phyloP scores from a whole-genome alignment of 1,140 invertebrate genomes.

The Cotesia typhae region DNA sequence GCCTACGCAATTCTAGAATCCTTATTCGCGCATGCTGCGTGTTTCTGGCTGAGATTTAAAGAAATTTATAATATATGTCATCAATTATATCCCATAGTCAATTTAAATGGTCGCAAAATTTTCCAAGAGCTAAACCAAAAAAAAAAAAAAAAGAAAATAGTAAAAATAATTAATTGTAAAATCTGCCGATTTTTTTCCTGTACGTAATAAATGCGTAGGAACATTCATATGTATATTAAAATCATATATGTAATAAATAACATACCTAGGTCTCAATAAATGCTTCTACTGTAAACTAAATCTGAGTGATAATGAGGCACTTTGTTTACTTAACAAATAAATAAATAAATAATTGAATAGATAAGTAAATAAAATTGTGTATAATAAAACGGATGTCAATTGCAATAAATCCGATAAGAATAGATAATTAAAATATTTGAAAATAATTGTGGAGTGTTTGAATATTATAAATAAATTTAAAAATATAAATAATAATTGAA shows the following conservation, averaged over 20 bases:
- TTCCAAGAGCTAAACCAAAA: conserved; percentile 16
- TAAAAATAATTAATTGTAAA: neutral
- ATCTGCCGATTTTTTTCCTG: neutral
- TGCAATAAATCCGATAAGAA: conserved; percentile 51
- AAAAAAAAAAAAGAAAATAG: neutral
- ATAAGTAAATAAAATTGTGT: conserved; percentile 1
- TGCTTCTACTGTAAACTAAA: no score
- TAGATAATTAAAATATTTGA: conserved; percentile 39
- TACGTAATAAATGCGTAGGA: no score
- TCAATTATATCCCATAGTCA: neutral
- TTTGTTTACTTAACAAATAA: conserved; percentile 20
- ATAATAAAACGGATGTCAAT: conserved; percentile 57
- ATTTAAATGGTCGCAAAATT: conserved; percentile 14
- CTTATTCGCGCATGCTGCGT: conserved; percentile 19
- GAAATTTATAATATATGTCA: neutral
- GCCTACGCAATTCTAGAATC: conserved; percentile 53
- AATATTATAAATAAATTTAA: conserved; percentile 24
- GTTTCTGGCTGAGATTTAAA: conserved; percentile 29
- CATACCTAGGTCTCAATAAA: no score
- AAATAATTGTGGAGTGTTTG: conserved; percentile 15
- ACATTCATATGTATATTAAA: no score
- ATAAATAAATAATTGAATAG: neutral
- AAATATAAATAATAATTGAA: conserved; percentile 2
- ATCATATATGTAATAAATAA: no score
- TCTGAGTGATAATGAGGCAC: no score